phyloP scores from a whole-genome alignment of 2,113 vertebrate genomes.

The Myotis davidii region DNA sequence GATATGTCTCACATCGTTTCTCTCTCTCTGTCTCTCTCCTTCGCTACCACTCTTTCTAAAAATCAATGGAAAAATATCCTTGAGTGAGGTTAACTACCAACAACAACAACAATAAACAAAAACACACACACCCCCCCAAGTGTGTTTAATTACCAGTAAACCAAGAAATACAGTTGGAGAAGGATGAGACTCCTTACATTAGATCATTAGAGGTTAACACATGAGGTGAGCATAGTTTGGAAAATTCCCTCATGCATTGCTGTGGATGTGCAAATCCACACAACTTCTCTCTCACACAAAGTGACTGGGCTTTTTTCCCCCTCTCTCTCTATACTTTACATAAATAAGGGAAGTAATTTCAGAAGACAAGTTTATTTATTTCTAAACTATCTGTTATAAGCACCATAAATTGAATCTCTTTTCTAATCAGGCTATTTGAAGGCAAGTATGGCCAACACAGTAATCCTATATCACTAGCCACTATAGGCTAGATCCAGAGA shows the following conservation, averaged over 20 bases:
- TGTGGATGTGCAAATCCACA: background rate
- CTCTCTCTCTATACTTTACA: background rate
- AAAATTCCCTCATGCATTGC: background rate
- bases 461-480: background rate
- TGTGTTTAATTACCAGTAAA: background rate
- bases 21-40: too few species aligned
- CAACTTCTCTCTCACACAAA: background rate
- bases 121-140: too few species aligned
- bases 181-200: background rate
- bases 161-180: background rate
- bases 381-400: background rate
- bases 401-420: background rate
- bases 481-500: background rate
- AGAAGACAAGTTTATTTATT: constrained; percentile 9
- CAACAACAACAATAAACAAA: too few species aligned
- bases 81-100: too few species aligned
- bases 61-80: too few species aligned
- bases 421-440: background rate
- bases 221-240: background rate
- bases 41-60: too few species aligned
- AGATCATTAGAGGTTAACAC: background rate
- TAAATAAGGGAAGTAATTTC: background rate
- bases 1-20: too few species aligned
- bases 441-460: background rate
- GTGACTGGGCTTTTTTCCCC: background rate